A percentile compares a stretch with the other conserved stretches of the same genome.
phyloP scores from a whole-genome alignment of 2,113 vertebrate genomes.

The Leptobrachium ailaonicum region DNA sequence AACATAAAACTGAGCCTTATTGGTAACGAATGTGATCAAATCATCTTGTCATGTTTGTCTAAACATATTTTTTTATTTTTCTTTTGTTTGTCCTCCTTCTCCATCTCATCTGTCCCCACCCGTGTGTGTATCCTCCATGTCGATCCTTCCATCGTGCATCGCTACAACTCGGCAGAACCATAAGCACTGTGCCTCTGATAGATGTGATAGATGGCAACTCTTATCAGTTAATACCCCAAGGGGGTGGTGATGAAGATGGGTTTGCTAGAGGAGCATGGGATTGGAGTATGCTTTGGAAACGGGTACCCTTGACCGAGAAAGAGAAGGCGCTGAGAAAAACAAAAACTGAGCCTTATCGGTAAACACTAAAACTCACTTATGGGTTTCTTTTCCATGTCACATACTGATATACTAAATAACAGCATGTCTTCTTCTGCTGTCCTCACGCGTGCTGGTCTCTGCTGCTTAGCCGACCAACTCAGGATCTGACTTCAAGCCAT shows the following conservation, averaged over 20 bases:
- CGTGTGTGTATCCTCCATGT: conserved; percentile 57
- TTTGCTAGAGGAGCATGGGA: conserved; percentile 98
- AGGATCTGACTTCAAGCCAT: neutral
- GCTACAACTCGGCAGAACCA: conserved; percentile 79
- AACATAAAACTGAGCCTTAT: conserved; percentile 93
- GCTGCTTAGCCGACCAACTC: conserved; percentile 6
- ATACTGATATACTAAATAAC: conserved; percentile 65
- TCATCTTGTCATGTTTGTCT: conserved; percentile 58
- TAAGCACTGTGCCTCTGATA: conserved; percentile 95
- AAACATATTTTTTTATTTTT: conserved; percentile 64
- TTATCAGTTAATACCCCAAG: conserved; percentile 85
- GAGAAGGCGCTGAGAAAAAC: conserved; percentile 90
- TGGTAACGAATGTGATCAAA: conserved; percentile 81
- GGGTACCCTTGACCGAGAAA: conserved; percentile 84
- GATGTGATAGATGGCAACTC: conserved; percentile 93
- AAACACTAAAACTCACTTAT: conserved; percentile 78
- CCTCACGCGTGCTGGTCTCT: neutral
- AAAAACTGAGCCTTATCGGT: conserved; percentile 98
- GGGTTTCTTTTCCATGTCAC: conserved; percentile 48
- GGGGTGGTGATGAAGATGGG: conserved; percentile 93
- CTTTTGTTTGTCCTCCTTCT: conserved; percentile 64
- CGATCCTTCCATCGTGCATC: conserved; percentile 58
- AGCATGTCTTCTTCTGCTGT: conserved; percentile 47
- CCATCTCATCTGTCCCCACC: conserved; percentile 54
- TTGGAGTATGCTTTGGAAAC: conserved; percentile 99